Base-by-base conservation (phyloP, 1,140 invertebrate species). In the Pseudomyrmex flavicornis region DNA sequence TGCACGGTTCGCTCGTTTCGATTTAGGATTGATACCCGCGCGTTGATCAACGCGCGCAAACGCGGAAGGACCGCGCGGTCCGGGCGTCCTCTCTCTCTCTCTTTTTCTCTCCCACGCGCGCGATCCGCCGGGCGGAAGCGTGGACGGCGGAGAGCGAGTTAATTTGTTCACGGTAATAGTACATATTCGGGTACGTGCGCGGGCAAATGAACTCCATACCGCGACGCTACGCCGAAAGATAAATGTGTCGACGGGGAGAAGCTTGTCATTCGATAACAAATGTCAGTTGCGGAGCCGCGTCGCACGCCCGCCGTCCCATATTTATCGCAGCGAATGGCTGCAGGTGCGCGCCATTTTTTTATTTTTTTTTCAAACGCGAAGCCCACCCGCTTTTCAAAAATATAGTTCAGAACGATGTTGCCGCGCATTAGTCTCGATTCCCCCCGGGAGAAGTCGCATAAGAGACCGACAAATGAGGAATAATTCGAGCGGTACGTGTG, bases 231-330 rank as follows among this genome's bases (percentile, higher is more conserved):
- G 58, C 52, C 77, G 73, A 83, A 85, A 88, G 87, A 88, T 88
- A 85, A 88, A 88, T 88, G 87, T 88, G 82, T 83, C 87, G 72
- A 88, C 83, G 52, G 77, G 83, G 85, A 82, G 85, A 84, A 73
- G 79, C 83, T 88, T 88, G 87, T 88, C 77, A 88, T 85, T 82
- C 77, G 86, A 88, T 88, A 88, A 88, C 86, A 83, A 88, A 89
- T 88, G 79, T 88, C 88, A 88, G 85, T 26, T 59, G 79, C 86
- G 66, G 70, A 69, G 70, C 50, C 46, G 26, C 44, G 54, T 56
- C 46, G 17, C 58, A 52, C 85, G 59, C 66, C 83, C 20, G 22
- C 62, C 44, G 20, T 70, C 46, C 59, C 48, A 63, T 77, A 85
- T 88, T 88, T 85, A 87, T 87, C 86, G 75, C 61, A 58, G 50